phyloP scores from a whole-genome alignment of 2,888 invertebrate genomes.

The Chrysina gloriosa region DNA sequence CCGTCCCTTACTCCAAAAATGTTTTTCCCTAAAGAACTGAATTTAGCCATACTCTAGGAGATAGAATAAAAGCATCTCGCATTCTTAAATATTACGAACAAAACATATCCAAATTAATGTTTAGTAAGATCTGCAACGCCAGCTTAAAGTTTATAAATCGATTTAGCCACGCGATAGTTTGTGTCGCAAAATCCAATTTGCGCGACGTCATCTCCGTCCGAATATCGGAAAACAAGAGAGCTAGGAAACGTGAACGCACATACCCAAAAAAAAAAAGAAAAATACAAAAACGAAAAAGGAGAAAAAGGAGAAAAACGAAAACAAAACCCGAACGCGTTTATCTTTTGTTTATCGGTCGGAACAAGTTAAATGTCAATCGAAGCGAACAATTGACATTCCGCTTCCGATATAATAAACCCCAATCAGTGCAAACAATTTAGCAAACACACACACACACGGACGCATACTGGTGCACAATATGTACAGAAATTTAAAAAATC shows the following conservation, averaged over 20 bases:
- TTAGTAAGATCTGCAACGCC: too few species aligned
- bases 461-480: slow-evolving; percentile 49
- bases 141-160: too few species aligned
- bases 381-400: slow-evolving; percentile 33
- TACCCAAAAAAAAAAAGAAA: background rate
- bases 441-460: slow-evolving; percentile 40
- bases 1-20: too few species aligned
- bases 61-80: too few species aligned
- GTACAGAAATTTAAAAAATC: slow-evolving; percentile 63
- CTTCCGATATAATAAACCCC: slow-evolving; percentile 42
- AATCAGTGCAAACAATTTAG: slow-evolving; percentile 51
- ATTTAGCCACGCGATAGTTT: too few species aligned
- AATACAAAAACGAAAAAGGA: background rate
- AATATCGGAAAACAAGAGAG: background rate
- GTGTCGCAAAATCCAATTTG: too few species aligned
- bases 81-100: too few species aligned
- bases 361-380: slow-evolving; percentile 40
- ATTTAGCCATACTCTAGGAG: too few species aligned
- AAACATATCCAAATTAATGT: too few species aligned
- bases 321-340: slow-evolving; percentile 21
- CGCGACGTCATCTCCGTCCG: too few species aligned
- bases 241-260: background rate
- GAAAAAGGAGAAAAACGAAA: background rate
- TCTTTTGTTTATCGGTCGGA: slow-evolving; percentile 32
- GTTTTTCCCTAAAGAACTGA: too few species aligned